These are phyloP conservation scores for Passer montanus DNA, from an alignment of 2,113 vertebrate species.

Conservation along the genomic window DNA sequence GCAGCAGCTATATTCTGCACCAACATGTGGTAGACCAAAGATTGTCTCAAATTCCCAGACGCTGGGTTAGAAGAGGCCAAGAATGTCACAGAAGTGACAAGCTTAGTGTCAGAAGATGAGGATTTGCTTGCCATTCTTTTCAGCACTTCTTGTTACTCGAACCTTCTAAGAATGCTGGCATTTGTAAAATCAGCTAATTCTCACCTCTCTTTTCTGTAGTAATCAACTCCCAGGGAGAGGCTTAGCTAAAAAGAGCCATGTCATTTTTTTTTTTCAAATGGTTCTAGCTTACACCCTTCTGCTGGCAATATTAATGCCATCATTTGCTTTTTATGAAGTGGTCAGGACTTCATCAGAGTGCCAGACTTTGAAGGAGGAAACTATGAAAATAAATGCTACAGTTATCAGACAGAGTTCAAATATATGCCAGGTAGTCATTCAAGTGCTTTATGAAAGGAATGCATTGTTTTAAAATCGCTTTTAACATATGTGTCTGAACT, in stretches of 20 bases:
- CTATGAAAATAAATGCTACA: background rate
- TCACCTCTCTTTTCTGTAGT: background rate
- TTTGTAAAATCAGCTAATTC: constrained; percentile 20
- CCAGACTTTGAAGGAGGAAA: background rate
- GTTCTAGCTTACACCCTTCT: background rate
- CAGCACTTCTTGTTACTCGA: constrained; percentile 49
- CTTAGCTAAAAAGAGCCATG: background rate
- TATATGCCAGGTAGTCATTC: background rate
- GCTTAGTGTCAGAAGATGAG: constrained; percentile 11
- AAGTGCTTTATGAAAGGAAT: background rate
- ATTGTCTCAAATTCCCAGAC: constrained; percentile 76
- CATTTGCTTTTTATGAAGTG: background rate
- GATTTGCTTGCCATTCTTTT: constrained; percentile 51
- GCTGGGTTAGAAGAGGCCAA: constrained; percentile 63
- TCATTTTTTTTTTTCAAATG: background rate
- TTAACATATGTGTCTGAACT: background rate
- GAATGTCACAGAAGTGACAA: constrained; percentile 59
- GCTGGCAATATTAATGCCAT: background rate
- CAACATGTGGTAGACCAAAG: constrained; percentile 60
- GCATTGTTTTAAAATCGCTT: background rate
- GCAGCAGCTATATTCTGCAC: constrained; percentile 63
- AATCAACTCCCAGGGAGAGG: background rate
- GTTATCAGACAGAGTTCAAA: background rate
- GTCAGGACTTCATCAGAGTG: background rate
- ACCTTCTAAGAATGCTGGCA: constrained; percentile 6